Percentiles rank a stretch among this genome's conserved stretches.
phyloP scores from a whole-genome alignment of 37 sponge, comb jelly and placozoan species.

The Halisarca cf. caerulea region DNA sequence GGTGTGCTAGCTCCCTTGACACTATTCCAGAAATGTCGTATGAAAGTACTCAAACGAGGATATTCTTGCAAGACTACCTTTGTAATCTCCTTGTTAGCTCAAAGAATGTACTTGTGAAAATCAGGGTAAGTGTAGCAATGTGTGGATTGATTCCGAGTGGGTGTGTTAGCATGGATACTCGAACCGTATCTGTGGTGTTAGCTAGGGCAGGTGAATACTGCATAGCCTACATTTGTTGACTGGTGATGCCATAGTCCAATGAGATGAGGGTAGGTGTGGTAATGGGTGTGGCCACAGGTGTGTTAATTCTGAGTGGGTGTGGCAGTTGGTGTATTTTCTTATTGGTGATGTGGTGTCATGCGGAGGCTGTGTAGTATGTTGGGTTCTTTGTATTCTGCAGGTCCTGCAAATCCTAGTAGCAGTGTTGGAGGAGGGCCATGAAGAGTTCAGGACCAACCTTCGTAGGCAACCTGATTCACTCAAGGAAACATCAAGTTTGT shows the following conservation, averaged over 20 bases:
- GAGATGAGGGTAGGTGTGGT: neutral
- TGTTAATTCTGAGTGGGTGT: neutral
- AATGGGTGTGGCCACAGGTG: neutral
- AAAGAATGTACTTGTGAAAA: slow-evolving; percentile 68
- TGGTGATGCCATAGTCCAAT: no score
- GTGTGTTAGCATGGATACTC: no score
- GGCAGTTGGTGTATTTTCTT: neutral
- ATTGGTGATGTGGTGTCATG: no score
- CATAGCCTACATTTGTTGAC: no score
- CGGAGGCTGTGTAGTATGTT: no score
- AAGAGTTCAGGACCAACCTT: slow-evolving; percentile 69
- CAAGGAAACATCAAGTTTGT: slow-evolving; percentile 78
- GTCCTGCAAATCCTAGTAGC: slow-evolving; percentile 10
- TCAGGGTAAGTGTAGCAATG: slow-evolving; percentile 41
- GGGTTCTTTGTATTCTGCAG: slow-evolving; percentile 15
- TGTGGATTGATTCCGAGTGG: no score
- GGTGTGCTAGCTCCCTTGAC: no score
- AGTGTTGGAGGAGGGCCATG: slow-evolving; percentile 63
- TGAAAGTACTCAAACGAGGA: slow-evolving; percentile 68
- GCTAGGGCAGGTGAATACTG: no score
- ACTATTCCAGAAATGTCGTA: slow-evolving; percentile 69
- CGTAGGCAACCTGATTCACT: slow-evolving; percentile 50
- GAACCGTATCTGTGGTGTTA: no score
- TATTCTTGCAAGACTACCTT: slow-evolving; percentile 77
- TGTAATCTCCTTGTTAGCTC: slow-evolving; percentile 58